Evolutionary conservation across 2,113 vertebrate species (phyloP).

Genomic region (Anolis carolinensis): DNA sequence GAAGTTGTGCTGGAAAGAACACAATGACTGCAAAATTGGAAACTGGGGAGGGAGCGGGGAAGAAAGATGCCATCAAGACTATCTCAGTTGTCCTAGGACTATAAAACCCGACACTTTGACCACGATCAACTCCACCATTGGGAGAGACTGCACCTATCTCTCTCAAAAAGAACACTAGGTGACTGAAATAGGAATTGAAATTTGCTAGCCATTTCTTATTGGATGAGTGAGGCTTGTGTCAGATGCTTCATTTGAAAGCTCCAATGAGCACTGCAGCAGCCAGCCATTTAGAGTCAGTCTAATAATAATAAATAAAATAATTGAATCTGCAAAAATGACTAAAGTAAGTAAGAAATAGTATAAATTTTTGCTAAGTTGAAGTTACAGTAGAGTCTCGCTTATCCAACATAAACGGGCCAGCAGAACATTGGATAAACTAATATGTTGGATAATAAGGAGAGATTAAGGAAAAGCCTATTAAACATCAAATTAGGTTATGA

Average conservation of each 20-base stretch:
- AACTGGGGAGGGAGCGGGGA: not conserved
- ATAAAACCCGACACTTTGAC: not conserved
- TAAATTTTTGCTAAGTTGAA: too few relatives aligned
- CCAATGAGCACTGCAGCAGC: too few relatives aligned
- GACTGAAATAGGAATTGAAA: not conserved
- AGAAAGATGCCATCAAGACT: not conserved
- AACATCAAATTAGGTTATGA: too few relatives aligned
- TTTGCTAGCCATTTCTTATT: not conserved
- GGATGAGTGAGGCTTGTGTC: not conserved
- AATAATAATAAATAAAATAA: too few relatives aligned
- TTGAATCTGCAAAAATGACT: too few relatives aligned
- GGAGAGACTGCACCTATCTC: not conserved
- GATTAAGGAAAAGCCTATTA: too few relatives aligned
- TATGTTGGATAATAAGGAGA: too few relatives aligned
- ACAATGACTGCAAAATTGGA: conserved; percentile 40
- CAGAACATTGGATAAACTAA: too few relatives aligned
- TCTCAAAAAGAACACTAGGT: not conserved
- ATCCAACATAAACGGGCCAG: too few relatives aligned
- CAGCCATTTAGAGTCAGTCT: too few relatives aligned
- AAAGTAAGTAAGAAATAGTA: too few relatives aligned
- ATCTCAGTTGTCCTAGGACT: not conserved
- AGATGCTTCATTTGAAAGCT: not conserved
- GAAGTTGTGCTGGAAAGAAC: conserved; percentile 29
- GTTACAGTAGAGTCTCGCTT: too few relatives aligned
- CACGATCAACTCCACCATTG: not conserved